Percentiles rank a stretch among this genome's conserved stretches.
These are phyloP conservation scores for Acanthaster planci DNA, from an alignment of 35 echinoderm and acorn worm genomes.

Conservation along the genomic window DNA sequence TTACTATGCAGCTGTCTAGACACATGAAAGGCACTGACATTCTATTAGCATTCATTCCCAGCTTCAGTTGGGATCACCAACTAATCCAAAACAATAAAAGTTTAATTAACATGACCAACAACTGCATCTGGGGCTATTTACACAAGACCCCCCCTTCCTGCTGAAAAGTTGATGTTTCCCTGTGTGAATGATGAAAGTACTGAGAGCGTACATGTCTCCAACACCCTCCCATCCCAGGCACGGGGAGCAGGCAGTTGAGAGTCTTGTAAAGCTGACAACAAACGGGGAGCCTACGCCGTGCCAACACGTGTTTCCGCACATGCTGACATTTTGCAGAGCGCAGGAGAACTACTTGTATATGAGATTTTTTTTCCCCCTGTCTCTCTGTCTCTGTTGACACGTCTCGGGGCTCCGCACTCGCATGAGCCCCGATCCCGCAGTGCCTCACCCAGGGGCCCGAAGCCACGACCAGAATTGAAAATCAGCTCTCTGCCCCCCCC, in stretches of 20 bases:
- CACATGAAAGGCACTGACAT: too few species aligned
- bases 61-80: too few species aligned
- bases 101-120: not conserved
- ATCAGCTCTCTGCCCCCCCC: not conserved
- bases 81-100: not conserved
- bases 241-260: not conserved
- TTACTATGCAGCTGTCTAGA: too few species aligned
- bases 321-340: not conserved
- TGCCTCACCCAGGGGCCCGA: not conserved
- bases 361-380: not conserved
- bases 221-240: not conserved
- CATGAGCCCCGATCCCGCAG: not conserved
- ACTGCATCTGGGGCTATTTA: not conserved
- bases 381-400: not conserved
- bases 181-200: too few species aligned
- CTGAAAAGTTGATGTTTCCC: not conserved
- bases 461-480: constrained; percentile 11
- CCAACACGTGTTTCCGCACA: constrained; percentile 26
- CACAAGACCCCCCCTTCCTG: not conserved
- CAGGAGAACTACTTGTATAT: not conserved
- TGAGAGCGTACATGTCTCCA: not conserved
- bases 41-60: too few species aligned
- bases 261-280: not conserved
- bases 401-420: not conserved
- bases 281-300: not conserved